Evolutionary conservation across 2,113 vertebrate genomes (phyloP), one percentile per base, ranked within the genome.

Genomic region (Girardinichthys multiradiatus): DNA sequence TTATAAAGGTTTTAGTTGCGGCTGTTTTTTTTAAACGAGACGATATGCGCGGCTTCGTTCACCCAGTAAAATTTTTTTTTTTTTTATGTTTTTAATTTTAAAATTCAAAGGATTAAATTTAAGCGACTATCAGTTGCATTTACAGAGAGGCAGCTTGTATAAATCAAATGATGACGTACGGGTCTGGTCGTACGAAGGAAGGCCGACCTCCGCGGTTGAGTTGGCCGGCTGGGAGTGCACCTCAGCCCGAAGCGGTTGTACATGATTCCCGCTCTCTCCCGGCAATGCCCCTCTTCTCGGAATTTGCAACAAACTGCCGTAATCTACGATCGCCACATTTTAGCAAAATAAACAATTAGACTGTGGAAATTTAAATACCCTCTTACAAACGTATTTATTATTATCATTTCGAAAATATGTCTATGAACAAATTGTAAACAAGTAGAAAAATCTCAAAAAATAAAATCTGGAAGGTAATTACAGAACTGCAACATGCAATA

Each of bases 151-250:
- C 51, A 4, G 75, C 67, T 39, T 45, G 48, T 54, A 79, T 78
- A 66, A 89, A 86, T 83, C 64, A 76, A 82, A 74, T 85, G 54
- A 64, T 28, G 67, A 75, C 12, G 57, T 30, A 26, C 24, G 24
- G 75, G 70, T 81, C 82, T 48, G 51, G 59, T 42, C 71, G 76
- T 39, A 79, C 12, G 11, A 54, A 42, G 45, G 58, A 26, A 64
- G 57, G 85, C 88, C 88, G 80, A 45, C 35, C 70, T 82, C 65
- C 72, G 82, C 59, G 74, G 19, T 81, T 59, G 72, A 72, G 76
- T 78, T 74, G 84, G 72, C 92, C 89, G 91, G 77, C 74, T 65
- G 57, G 48, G 87, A 90, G 83, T 58, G 84, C 81, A n/a, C 70
- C 63, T 80, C 85, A 57, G 63, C 77, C 65, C 87, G 75, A 70